Base-by-base conservation (phyloP, 2,113 vertebrate genomes). In the Ellobius talpinus region DNA sequence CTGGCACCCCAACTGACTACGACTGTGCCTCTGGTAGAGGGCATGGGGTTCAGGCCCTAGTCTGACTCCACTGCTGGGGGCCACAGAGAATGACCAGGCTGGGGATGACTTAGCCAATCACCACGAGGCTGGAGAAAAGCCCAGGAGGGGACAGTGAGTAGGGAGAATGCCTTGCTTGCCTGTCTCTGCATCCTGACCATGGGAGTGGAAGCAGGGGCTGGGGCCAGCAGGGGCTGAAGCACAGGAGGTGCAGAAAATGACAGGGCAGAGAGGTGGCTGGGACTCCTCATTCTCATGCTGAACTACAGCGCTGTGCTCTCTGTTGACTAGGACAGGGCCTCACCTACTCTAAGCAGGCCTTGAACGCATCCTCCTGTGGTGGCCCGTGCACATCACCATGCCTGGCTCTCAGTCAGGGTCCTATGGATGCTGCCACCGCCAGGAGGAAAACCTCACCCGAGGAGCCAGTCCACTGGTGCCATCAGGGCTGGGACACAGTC, bases 151-250 rank as follows among this genome's bases (percentile, higher is more conserved):
- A 65, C 12, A 12, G 58, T 8, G 16, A 50, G 21, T 0, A 7
- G 47, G 14, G 50, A 29, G 45, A 36, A 1, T 0, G 0, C 1
- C 10, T 0, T 14, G 1, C 3, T 8, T 8, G 63, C n/a, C 45
- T 4, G 23, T 36, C 29, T 31, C n/a, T 16, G 2, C 0, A 16
- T 24, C 47, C 73, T 36, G 10, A 26, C 42, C 39, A 8, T 14
- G 1, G 31, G 21, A 90, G 42, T 1, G 0, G 13, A 19, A 21
- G 11, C 17, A 39, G n/a, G 70, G 24, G 47, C 23, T 7, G 68
- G 4, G 39, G 10, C 31, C 45, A 42, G 0, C 0, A 0, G 11
- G n/a, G 31, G 21, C 39, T 3, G 3, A 72, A 21, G 12, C 2
- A 12, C 33, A 39, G 0, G 8, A 70, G 58, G 3, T 17, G 1